Evolutionary conservation across 2,113 vertebrate species (phyloP).

Genomic region (Indri indri): DNA sequence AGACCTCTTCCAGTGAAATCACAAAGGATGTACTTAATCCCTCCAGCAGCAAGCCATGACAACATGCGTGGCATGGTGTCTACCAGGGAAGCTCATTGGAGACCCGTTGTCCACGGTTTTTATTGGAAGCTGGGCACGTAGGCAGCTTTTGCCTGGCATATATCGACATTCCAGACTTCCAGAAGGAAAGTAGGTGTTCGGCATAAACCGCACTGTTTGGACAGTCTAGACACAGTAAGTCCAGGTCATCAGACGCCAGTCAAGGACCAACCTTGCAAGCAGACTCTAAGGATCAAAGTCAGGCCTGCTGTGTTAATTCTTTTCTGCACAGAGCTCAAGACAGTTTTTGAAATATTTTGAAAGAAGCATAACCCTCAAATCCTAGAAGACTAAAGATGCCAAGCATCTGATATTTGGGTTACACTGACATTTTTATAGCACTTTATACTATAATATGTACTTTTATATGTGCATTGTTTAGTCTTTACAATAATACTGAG

Average conservation of each 20-base stretch:
- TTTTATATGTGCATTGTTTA: neutral
- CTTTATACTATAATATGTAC: neutral
- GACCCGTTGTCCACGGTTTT: neutral
- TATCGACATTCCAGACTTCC: neutral
- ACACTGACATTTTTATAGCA: neutral
- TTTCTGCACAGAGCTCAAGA: neutral
- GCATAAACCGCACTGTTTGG: neutral
- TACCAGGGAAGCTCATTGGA: neutral
- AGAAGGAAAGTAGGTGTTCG: neutral
- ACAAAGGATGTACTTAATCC: neutral
- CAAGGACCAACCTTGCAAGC: neutral
- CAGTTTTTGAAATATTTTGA: neutral
- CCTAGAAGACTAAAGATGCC: neutral
- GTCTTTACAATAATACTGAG: neutral
- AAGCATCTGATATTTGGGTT: neutral
- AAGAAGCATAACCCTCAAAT: neutral
- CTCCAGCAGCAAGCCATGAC: neutral
- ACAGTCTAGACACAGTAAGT: neutral
- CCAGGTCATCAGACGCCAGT: neutral
- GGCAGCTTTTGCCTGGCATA: neutral
- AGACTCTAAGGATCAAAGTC: neutral
- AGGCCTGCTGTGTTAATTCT: neutral
- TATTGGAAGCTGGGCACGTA: neutral
- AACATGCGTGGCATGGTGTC: neutral
- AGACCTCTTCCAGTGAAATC: neutral